Percentiles rank a stretch among this genome's conserved stretches.
Conservation (phyloP, 2,888 invertebrate species). For the Lasiommata megera region DNA sequence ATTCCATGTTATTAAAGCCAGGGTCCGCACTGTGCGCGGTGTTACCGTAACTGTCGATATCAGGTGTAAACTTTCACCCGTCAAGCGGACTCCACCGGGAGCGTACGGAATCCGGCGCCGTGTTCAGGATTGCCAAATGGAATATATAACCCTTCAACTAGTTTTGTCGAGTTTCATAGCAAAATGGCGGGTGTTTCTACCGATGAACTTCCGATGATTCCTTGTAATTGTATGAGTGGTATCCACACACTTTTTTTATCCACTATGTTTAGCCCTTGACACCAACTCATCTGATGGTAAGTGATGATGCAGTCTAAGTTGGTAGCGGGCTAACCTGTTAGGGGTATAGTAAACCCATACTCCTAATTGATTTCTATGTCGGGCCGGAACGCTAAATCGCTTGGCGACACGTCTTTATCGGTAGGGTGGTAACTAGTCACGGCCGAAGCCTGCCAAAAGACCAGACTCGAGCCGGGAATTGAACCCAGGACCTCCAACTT, state of each 20-base stretch:
- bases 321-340: too few species aligned
- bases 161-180: conserved; percentile 17
- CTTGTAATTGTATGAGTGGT: not conserved
- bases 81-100: conserved; percentile 34
- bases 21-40: conserved; percentile 28
- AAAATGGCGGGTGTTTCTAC: conserved; percentile 1
- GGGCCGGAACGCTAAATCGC: too few species aligned
- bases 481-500: too few species aligned
- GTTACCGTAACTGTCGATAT: conserved; percentile 49
- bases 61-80: conserved; percentile 63
- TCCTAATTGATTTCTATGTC: too few species aligned
- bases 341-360: too few species aligned
- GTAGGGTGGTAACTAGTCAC: too few species aligned
- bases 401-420: too few species aligned
- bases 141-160: conserved; percentile 24
- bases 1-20: not conserved
- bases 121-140: conserved; percentile 30
- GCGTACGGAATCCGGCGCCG: conserved; percentile 25
- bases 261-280: too few species aligned
- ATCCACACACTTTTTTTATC: conserved; percentile 7
- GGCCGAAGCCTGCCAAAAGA: too few species aligned
- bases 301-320: too few species aligned
- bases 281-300: too few species aligned
- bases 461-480: too few species aligned
- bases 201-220: conserved; percentile 12